These are phyloP conservation scores for Bos javanicus DNA, from an alignment of 2,113 vertebrate genomes.

Conservation along the genomic window DNA sequence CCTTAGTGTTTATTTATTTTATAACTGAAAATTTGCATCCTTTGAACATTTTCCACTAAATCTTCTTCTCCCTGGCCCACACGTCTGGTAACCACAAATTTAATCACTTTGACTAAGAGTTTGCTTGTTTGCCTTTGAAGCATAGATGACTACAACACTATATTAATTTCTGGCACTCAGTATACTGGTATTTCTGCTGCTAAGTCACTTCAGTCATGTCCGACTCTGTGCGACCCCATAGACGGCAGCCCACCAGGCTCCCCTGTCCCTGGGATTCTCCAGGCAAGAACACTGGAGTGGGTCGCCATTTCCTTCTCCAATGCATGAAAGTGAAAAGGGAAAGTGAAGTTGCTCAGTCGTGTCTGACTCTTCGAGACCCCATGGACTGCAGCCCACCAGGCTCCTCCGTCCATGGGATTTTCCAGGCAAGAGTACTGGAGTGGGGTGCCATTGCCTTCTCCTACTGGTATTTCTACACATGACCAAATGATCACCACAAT, in stretches of 20 bases:
- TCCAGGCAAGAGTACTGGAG: no score
- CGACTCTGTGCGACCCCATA: no score
- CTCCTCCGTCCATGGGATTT: no score
- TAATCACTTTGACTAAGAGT: not conserved
- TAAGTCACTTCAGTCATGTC: no score
- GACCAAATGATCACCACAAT: not conserved
- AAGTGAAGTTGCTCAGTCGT: no score
- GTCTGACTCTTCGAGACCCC: fast-evolving
- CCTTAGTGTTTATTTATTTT: not conserved
- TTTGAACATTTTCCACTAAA: not conserved
- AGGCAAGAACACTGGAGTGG: no score
- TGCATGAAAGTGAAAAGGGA: no score
- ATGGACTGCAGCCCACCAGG: no score
- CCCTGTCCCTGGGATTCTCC: fast-evolving
- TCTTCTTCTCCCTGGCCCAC: not conserved
- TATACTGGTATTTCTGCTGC: not conserved
- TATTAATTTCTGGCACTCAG: not conserved
- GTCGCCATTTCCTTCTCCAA: no score
- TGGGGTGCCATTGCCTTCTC: no score
- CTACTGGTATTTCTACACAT: not conserved
- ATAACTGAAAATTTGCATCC: not conserved
- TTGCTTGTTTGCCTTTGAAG: not conserved
- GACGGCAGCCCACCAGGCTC: no score
- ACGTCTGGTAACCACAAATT: not conserved
- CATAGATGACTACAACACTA: not conserved